phyloP scores from a whole-genome alignment of 2,113 vertebrate species.

The Apistogramma diplotaenia region DNA sequence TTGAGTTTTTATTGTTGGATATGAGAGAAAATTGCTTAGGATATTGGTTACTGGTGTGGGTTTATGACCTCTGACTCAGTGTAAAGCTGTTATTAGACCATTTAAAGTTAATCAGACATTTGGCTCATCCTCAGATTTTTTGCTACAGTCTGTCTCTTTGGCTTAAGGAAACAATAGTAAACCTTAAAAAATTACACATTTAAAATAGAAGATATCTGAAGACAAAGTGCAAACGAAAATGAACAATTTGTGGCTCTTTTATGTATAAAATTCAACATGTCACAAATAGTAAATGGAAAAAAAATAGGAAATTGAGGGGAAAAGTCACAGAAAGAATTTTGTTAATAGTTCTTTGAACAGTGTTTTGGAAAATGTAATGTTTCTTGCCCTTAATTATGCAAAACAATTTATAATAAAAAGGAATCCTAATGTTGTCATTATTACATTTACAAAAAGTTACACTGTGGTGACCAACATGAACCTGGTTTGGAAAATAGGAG shows the following conservation, averaged over 20 bases:
- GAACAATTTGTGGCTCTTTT: background rate
- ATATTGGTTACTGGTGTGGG: constrained; percentile 9
- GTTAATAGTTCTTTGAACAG: too few relatives aligned
- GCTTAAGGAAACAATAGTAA: background rate
- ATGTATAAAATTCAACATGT: background rate
- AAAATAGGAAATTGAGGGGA: too few relatives aligned
- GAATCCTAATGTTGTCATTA: too few relatives aligned
- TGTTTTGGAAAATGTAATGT: too few relatives aligned
- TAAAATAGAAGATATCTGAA: background rate
- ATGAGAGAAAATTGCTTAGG: background rate
- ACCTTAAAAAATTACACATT: background rate
- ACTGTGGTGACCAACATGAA: too few relatives aligned
- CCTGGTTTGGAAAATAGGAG: too few relatives aligned
- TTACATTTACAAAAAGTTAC: too few relatives aligned
- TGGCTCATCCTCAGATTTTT: background rate
- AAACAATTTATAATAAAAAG: too few relatives aligned
- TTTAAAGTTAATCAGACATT: background rate
- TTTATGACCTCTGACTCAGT: background rate
- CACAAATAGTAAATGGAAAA: background rate
- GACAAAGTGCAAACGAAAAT: background rate
- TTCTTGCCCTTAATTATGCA: too few relatives aligned
- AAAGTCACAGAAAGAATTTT: too few relatives aligned
- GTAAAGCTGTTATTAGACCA: constrained; percentile 3
- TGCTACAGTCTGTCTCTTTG: background rate
- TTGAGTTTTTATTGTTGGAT: background rate